Evolutionary conservation across 2,888 invertebrate genomes (phyloP).

Genomic region (Standfussiana lucernea): DNA sequence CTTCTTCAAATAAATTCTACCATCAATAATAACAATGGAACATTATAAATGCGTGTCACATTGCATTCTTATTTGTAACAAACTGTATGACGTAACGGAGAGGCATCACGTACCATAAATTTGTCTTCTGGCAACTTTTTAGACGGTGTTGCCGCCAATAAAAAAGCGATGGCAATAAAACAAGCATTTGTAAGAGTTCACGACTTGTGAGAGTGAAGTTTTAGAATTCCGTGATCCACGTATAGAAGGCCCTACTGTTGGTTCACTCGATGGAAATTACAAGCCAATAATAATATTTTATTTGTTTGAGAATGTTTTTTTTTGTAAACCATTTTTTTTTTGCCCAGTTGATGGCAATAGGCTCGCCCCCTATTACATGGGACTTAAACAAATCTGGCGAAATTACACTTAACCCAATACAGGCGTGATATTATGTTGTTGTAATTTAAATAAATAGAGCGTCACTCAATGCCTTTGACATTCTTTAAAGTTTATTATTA

Average conservation of each 20-base stretch:
- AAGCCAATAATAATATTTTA: background rate
- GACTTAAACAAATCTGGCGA: background rate
- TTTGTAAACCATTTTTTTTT: background rate
- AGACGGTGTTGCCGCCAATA: constrained; percentile 73
- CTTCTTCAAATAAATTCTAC: constrained; percentile 30
- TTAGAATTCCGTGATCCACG: constrained; percentile 69
- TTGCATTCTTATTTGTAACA: constrained; percentile 55
- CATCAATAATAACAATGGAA: constrained; percentile 55
- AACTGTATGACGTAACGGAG: constrained; percentile 71
- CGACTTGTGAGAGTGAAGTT: constrained; percentile 76
- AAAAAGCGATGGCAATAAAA: constrained; percentile 83
- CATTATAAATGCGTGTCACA: constrained; percentile 58
- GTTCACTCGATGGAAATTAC: background rate
- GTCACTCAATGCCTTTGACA: background rate
- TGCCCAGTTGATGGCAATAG: background rate
- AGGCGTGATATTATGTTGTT: background rate
- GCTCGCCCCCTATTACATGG: background rate
- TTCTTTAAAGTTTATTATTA: too few relatives aligned
- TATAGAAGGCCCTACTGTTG: constrained; percentile 55
- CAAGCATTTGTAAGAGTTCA: constrained; percentile 81
- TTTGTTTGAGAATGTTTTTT: background rate
- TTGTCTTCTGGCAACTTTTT: constrained; percentile 80
- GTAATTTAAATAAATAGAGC: background rate
- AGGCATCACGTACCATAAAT: constrained; percentile 83
- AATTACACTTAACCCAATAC: background rate